Base-by-base conservation (phyloP, 2,888 invertebrate genomes). In the Acrobasis suavella region DNA sequence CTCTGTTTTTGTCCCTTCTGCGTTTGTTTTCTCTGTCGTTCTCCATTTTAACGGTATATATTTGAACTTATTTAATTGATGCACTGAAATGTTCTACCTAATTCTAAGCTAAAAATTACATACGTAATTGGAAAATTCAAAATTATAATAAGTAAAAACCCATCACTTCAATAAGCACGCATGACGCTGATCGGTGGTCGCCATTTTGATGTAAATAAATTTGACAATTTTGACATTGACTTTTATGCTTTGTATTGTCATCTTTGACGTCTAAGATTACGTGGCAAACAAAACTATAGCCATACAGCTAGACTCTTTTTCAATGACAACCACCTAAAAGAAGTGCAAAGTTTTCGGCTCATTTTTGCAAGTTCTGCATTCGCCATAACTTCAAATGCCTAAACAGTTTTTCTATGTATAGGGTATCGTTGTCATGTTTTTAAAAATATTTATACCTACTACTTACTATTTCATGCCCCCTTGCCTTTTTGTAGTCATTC, bases 1-100 rank as follows among this genome's bases (percentile, higher is more conserved):
- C 85, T 64, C 74, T 75, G 62, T 77, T 67, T 79, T 74, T 83
- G 64, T 86, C 82, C 68, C 83, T 84, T 67, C 79, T 88, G 63
- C 87, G 85, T 73, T 86, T 89, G 65, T 73, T 74, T 69, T 86
- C 84, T 51, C 73, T 81, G 50, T 71, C 75, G 9, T 74, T 60
- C 60, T 89, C 87, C 90, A 91, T 91, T 71, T 72, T 74, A 38
- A 64, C 59, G 59, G 9, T 58, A 37, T 14, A 14, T 46, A n/a
- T 0, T 32, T 32, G 32, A 32, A 12, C 46, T 46, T 14, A n/a
- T 14, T 46, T 46, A 12, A 14, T 14, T 42, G 3, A 3, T n/a
- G 0, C 46, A 46, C 46, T 14, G 14, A 14, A 46, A 14, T 14
- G 7, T 12, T 10, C 1, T 42, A 42, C 12, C n/a, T 46, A 46